Evolutionary conservation across 2,797 vertebrate species (phyloP), one percentile per base, ranked within the genome.

Genomic region (Buceros bicornis): DNA sequence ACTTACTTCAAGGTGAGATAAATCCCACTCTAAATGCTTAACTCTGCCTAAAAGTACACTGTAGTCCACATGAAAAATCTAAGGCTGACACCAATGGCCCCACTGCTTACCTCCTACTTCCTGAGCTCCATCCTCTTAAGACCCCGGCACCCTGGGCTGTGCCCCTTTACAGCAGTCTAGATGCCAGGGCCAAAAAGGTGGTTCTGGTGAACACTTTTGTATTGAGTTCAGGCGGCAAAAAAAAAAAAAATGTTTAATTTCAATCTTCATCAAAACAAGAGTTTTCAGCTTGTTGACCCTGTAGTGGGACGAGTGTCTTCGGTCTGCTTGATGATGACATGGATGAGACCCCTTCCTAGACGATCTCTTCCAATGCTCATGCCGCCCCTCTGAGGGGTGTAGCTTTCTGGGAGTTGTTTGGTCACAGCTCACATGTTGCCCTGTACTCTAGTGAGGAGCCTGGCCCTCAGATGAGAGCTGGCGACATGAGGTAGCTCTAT

Each of bases 331-430:
- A 62, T 50, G 20, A 31, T 60, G 33, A 71, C 1, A 1, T 56
- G 58, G 15, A 13, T 51, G 35, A 88, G 37, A 28, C 2, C 18
- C 24, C 15, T 70, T 82, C 35, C 22, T 79, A 73, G 43, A 66
- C 56, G 67, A 45, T 8, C 8, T 77, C 18, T 62, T 51, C 43
- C 47, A 72, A 9, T 0, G 0, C 20, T 53, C 28, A 17, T 13
- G 15, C 6, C 77, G 33, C 5, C 29, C 3, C 19, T 82, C n/a
- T 1, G 6, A 78, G 4, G 24, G 1, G 2, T 4, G 5, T 4
- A 83, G 12, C 10, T 56, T 60, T 82, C 69, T 74, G 37, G 53
- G 57, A 71, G 29, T 11, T 35, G 4, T 76, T 40, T 77, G 43
- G 15, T 40, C 37, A 57, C 1, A 1, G 33, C 28, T 74, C 6